Conservation (phyloP, 2,113 vertebrate species). For the Gila orcuttii region DNA sequence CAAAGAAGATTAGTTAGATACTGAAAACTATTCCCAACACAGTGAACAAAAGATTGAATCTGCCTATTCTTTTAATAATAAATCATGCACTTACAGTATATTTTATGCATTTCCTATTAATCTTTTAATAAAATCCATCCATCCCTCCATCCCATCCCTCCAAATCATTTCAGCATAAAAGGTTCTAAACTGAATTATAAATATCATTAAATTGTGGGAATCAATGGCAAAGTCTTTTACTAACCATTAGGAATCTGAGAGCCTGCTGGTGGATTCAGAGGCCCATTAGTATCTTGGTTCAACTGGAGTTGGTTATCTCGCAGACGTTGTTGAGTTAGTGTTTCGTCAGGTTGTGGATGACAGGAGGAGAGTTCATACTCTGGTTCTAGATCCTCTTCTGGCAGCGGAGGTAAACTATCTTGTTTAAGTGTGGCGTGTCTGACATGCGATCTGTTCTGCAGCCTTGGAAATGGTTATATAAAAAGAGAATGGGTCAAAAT, state of each 20-base stretch:
- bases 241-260: conserved; percentile 30
- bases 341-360: neutral
- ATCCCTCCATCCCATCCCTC: too few species aligned
- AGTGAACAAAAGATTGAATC: conserved; percentile 17
- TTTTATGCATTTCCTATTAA: conserved; percentile 47
- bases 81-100: conserved; percentile 45
- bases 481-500: neutral
- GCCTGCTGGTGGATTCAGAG: neutral
- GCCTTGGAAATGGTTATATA: neutral
- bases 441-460: conserved; percentile 36
- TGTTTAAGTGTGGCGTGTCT: conserved; percentile 80
- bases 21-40: conserved; percentile 42
- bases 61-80: conserved; percentile 47
- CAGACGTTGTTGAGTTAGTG: neutral
- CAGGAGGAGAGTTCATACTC: neutral
- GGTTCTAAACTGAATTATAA: neutral
- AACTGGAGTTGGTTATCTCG: neutral
- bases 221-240: neutral
- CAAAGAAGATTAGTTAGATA: conserved; percentile 65
- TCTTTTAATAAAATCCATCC: too few species aligned
- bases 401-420: conserved; percentile 74
- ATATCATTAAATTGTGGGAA: neutral
- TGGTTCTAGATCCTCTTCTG: conserved; percentile 63
- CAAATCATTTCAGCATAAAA: neutral
- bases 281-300: neutral